Evolutionary conservation across 2,888 invertebrate species (phyloP), one percentile per base, ranked within the genome.

Genomic region (Metallyticus violacea): DNA sequence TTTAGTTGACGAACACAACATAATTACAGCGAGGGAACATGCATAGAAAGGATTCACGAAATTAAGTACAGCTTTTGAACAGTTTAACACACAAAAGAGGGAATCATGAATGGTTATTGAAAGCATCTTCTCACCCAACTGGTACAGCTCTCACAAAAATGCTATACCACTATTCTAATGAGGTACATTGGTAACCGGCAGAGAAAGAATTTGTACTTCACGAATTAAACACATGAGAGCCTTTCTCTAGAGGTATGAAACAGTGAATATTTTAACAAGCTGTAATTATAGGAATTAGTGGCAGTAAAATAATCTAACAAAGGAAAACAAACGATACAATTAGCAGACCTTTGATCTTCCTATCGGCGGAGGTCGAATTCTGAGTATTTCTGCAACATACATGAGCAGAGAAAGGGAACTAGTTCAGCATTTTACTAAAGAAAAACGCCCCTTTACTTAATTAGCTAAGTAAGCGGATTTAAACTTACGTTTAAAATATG

Each of bases 21-120:
- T 83, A 83, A 83, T 77, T 83, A 83, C 28, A 25, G 77, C 83
- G 40, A 40, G 40, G 40, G 40, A 15, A 15, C 9, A 2, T 40
- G 40, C 5, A 62, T 62, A 83, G 28, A 83, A 83, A 83, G 29
- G 77, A 77, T 29, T 83, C 28, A 83, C 28, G 77, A 83, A 83
- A 83, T 83, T 77, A 77, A 83, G 83, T 29, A 83, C 28, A 77
- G 77, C 77, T 77, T 77, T 83, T 83, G n/a, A 83, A 83, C 77
- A 83, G 83, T 83, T 83, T 83, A 83, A 77, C 40, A 27, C 40
- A 83, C 83, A 83, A 77, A 83, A 40, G 76, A 22, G 76, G 40
- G 40, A 62, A 82, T 26, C 26, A 22, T 76, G 82, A 82, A 76
- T 82, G 82, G 27, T 40, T 62, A 82, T 26, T 82, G 82, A 76